Evolutionary conservation across 2,888 invertebrate species (phyloP).

Genomic region (Ellobium chinense): DNA sequence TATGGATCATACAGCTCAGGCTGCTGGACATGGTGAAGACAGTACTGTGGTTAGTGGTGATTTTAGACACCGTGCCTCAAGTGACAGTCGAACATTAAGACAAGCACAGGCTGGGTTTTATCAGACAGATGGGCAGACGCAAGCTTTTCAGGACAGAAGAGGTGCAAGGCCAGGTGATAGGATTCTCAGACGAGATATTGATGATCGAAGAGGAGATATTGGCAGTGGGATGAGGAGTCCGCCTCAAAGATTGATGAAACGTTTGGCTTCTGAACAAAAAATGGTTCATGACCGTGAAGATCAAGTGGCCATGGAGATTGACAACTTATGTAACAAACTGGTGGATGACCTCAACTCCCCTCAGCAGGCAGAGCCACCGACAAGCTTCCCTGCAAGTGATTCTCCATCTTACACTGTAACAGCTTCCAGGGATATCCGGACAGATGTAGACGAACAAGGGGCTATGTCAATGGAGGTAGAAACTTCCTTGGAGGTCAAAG

Average conservation of each 20-base stretch:
- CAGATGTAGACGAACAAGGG: not conserved
- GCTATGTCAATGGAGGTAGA: slow-evolving; percentile 29
- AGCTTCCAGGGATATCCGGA: not conserved
- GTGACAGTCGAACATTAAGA: not conserved
- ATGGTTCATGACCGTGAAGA: not conserved
- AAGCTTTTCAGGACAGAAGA: not conserved
- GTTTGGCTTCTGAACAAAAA: not conserved
- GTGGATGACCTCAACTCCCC: slow-evolving; percentile 39
- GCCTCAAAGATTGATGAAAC: not conserved
- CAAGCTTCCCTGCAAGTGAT: not conserved
- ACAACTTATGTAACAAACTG: slow-evolving; percentile 47
- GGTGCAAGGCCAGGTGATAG: not conserved
- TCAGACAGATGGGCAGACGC: not conserved
- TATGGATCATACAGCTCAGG: not conserved
- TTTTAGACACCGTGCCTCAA: not conserved
- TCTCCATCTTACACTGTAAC: not conserved
- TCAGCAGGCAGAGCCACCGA: not conserved
- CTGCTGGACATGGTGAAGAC: not conserved
- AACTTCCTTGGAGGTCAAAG: slow-evolving; percentile 17
- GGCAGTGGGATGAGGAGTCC: not conserved
- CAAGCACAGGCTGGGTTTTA: too few relatives aligned
- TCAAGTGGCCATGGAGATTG: slow-evolving; percentile 47
- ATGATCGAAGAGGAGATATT: not conserved
- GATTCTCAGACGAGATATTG: not conserved
- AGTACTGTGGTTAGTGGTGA: not conserved